Base-by-base conservation (phyloP, 2,113 vertebrate species). In the Gallinago undulata region DNA sequence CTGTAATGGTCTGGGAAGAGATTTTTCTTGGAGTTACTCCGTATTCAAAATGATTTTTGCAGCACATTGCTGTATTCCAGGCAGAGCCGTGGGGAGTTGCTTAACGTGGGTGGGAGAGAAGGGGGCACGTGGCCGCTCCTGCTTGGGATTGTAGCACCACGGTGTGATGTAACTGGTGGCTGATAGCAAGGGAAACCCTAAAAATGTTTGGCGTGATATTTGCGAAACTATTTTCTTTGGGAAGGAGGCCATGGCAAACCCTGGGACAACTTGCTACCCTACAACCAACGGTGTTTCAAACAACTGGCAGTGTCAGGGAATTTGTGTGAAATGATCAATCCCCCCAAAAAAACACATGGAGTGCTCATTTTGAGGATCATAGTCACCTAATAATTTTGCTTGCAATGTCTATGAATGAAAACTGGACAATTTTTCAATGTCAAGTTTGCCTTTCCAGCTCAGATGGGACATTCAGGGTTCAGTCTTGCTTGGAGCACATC, bases 301-400 rank as follows among this genome's bases (percentile, higher is more conserved):
- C 23, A 70, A 83, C 35, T 56, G 28, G 39, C 14, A 78, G 18
- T 18, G 11, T 7, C 53, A 39, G 45, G 17, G 8, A 76, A 77
- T 51, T 48, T 41, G 27, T 39, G 11, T 1, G 13, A 59, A 74
- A 62, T 39, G 0, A 56, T 39, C 25, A 25, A 4, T 19, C 5
- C 4, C 10, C 9, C 2, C 7, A 0, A 6, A 22, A 47, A 74
- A 18, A 2, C 3, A 22, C 0, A 25, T 6, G 5, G 35, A 57
- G 2, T 21, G 17, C 1, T 63, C 15, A 63, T 75, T 70, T 31
- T 47, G 37, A 82, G 24, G 24, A 23, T 39, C 39, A 22, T 35
- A 82, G 11, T 7, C 28, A 53, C 12, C 5, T 30, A 43, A 41
- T 37, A 37, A 41, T 85, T 87, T 85, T 85, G 5, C 10, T 68